Evolutionary conservation across 2,113 vertebrate species (phyloP).

Genomic region (Junco hyemalis): DNA sequence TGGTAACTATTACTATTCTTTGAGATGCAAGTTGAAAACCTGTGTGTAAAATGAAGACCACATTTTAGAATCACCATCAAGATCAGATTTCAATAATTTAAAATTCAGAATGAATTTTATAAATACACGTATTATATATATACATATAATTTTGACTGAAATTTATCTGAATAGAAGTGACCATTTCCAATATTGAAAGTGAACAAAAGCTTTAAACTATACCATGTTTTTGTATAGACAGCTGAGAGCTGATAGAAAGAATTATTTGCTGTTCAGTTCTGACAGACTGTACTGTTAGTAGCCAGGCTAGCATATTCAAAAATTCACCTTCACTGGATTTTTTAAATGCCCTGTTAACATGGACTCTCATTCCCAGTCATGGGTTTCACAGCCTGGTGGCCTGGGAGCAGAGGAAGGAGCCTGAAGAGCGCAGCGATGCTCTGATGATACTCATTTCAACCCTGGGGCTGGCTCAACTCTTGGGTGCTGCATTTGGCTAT

Average conservation of each 20-base stretch:
- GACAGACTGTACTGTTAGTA: background rate
- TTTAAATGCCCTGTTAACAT: background rate
- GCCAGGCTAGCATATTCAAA: background rate
- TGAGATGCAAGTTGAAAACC: background rate
- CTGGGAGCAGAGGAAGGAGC: background rate
- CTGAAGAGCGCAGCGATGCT: fast-evolving
- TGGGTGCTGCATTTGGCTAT: background rate
- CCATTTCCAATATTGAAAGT: background rate
- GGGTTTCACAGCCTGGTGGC: background rate
- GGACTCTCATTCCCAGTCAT: background rate
- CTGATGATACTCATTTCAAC: background rate
- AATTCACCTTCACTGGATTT: background rate
- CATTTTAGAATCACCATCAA: background rate
- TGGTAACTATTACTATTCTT: background rate
- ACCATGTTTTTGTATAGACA: background rate
- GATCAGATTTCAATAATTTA: background rate
- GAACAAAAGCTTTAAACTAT: background rate
- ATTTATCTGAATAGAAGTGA: background rate
- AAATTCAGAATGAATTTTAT: background rate
- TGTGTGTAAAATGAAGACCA: background rate
- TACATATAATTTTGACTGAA: background rate
- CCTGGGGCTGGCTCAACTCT: background rate
- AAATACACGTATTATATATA: background rate
- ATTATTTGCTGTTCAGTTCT: background rate
- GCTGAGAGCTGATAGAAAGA: background rate